phyloP scores from a whole-genome alignment of 2,888 invertebrate species.

The Chaetogeoica ovagalla region DNA sequence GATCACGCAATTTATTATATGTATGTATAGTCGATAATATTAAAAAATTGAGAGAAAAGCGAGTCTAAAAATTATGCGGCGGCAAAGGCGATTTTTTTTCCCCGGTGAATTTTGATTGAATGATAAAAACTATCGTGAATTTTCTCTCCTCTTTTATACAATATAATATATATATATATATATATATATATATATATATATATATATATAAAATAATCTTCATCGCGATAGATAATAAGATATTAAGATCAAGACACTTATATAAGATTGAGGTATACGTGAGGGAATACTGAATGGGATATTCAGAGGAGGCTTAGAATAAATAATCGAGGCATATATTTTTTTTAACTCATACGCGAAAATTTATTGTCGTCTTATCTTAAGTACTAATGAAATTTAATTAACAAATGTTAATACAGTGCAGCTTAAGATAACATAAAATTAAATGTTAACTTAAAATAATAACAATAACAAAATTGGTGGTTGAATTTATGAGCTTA shows the following conservation, averaged over 20 bases:
- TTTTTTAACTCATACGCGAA: no score
- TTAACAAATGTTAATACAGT: no score
- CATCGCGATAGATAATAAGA: background rate
- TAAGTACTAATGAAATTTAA: no score
- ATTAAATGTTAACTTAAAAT: no score
- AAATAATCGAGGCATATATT: no score
- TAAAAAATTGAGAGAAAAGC: background rate
- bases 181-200: background rate
- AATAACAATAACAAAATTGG: no score
- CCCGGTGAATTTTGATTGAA: constrained; percentile 10
- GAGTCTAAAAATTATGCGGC: constrained; percentile 14
- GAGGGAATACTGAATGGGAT: background rate
- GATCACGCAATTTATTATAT: background rate
- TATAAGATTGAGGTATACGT: background rate
- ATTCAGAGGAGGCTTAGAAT: no score
- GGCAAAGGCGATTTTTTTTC: constrained; percentile 40
- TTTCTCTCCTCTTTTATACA: background rate
- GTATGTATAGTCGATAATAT: background rate
- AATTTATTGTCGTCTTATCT: no score
- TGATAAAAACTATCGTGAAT: background rate
- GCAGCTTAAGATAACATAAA: no score
- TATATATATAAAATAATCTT: background rate
- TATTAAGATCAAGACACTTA: background rate
- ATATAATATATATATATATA: background rate
- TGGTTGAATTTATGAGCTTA: no score